A percentile compares a stretch with the other conserved stretches of the same genome.
Conservation (phyloP, 2,888 invertebrate genomes). For the Troides aeacus region DNA sequence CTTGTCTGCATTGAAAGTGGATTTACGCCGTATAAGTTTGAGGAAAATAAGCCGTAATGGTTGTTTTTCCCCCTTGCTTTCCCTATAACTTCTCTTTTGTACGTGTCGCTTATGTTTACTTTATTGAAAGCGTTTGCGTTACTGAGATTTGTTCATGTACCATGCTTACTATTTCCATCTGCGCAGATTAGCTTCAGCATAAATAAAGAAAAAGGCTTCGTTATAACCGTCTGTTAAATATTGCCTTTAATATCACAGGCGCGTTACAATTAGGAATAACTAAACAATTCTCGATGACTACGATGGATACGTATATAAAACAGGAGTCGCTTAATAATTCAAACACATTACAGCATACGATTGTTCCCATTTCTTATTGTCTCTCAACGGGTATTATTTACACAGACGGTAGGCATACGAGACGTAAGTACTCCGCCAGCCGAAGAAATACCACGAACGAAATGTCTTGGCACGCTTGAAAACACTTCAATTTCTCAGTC, state of each 20-base stretch:
- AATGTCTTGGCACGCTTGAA: conserved; percentile 73
- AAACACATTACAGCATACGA: conserved; percentile 67
- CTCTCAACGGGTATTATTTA: conserved; percentile 69
- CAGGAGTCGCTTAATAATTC: conserved; percentile 68
- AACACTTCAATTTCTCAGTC: conserved; percentile 77
- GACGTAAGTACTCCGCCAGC: conserved; percentile 38
- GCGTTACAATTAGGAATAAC: no score
- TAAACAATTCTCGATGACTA: no score
- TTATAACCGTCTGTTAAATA: no score
- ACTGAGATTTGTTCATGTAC: neutral
- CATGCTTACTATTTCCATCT: neutral
- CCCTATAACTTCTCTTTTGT: conserved; percentile 6
- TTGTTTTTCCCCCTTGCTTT: conserved; percentile 15
- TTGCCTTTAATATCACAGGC: no score
- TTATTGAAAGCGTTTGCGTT: conserved; percentile 8
- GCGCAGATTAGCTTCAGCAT: neutral
- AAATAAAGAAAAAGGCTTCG: no score
- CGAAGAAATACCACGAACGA: conserved; percentile 62
- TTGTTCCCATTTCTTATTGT: conserved; percentile 72
- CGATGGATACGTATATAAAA: conserved; percentile 33
- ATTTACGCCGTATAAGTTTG: conserved; percentile 35
- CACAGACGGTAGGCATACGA: conserved; percentile 57
- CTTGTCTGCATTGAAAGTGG: conserved; percentile 41
- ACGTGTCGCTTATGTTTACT: conserved; percentile 13
- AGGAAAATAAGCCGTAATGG: conserved; percentile 32